Percentiles rank a stretch among this genome's conserved stretches.
Conservation (phyloP, 2,888 invertebrate species). For the Dryobota labecula region DNA sequence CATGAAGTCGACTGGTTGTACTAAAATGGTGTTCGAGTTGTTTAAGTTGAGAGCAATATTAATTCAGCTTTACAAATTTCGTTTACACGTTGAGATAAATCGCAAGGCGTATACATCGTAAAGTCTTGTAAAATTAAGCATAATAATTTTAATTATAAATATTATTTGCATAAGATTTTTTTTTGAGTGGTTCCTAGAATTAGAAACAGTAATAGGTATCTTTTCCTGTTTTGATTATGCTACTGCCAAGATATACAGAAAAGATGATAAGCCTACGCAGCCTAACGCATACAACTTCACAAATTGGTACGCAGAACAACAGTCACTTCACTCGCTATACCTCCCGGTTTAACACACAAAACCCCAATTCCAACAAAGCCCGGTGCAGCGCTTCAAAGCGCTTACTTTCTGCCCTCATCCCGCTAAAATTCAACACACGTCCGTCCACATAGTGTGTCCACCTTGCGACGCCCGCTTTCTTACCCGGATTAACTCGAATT, state of each 20-base stretch:
- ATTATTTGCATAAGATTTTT: neutral
- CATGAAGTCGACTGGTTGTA: conserved; percentile 18
- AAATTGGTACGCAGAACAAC: neutral
- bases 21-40: conserved; percentile 32
- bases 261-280: neutral
- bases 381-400: conserved; percentile 46
- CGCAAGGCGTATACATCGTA: neutral
- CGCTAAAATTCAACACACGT: conserved; percentile 79
- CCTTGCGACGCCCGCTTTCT: conserved; percentile 83
- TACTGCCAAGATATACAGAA: neutral
- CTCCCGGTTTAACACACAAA: conserved; percentile 30
- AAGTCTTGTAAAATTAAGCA: neutral
- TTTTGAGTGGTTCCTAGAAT: neutral
- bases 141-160: neutral
- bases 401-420: conserved; percentile 66
- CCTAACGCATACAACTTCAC: too few species aligned
- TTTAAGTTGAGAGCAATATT: conserved; percentile 25
- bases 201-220: too few species aligned
- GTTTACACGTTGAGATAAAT: neutral
- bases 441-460: conserved; percentile 81
- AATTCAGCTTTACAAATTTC: neutral
- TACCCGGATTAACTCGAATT: conserved; percentile 87
- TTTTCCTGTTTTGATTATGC: neutral
- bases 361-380: conserved; percentile 26
- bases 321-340: neutral